These are phyloP conservation scores for Cebus imitator DNA, from an alignment of 2,113 vertebrate species.

Conservation along the genomic window DNA sequence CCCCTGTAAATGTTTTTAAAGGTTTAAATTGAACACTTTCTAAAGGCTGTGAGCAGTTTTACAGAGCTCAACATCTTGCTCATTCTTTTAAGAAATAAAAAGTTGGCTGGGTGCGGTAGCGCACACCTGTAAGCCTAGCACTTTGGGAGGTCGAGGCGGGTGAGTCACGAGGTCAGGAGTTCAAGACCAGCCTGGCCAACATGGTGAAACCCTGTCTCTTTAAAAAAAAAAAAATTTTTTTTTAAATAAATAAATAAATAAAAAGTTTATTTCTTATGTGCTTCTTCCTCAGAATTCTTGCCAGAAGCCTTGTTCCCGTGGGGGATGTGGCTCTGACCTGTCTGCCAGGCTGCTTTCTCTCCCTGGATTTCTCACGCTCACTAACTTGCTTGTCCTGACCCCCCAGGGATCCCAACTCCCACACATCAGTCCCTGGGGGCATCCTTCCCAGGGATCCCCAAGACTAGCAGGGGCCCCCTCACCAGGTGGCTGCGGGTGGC, in stretches of 20 bases:
- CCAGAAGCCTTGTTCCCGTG: accelerated
- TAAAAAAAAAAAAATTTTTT: background rate
- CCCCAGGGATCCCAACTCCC: background rate
- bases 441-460: background rate
- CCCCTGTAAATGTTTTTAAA: background rate
- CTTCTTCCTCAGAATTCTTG: background rate
- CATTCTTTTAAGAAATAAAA: no score
- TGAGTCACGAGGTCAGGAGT: no score
- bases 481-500: background rate
- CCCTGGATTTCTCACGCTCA: accelerated
- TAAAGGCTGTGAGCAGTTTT: background rate
- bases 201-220: no score
- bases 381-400: background rate
- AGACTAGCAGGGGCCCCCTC: no score
- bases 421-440: background rate
- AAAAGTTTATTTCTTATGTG: accelerated
- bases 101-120: no score
- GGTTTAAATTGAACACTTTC: background rate
- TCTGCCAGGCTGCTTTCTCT: background rate
- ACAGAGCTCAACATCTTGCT: background rate
- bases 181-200: no score
- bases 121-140: no score
- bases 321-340: accelerated
- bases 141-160: no score
- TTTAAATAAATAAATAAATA: background rate